Base-by-base conservation (phyloP, 2,113 vertebrate species). In the Haliaeetus leucogaster region DNA sequence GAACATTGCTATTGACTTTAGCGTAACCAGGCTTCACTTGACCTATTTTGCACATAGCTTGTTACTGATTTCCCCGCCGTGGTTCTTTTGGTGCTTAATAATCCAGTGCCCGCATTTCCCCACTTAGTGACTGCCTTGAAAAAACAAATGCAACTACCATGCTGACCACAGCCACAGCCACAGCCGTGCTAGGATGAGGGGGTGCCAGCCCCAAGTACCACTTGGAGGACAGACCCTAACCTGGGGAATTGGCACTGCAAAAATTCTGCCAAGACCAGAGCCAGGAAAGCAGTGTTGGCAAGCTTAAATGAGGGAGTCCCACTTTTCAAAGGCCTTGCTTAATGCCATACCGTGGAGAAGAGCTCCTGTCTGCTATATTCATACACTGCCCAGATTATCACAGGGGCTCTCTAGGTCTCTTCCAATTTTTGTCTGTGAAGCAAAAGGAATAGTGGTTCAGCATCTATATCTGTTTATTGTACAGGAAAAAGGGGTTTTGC, bases 101-200 rank as follows among this genome's bases (percentile, higher is more conserved):
- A 43, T 40, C 15, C 29, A 62, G 40, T 47, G 27, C 4, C 16
- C 58, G 42, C 25, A 62, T n/a, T 34, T 68, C 27, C 18, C 50
- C 42, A 17, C 63, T 42, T 25, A 72, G 34, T 36, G 20, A 72
- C 19, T 0, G 1, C 36, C 25, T 15, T 67, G 42, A 62, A 85
- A 81, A 52, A 47, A 63, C 5, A 1, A 85, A 47, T 15, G 13
- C 45, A 81, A 47, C 16, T 9, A 2, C 30, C 0, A 1, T 34
- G 52, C 22, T 0, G 0, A 50, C 34, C 34, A 25, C 42, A 56
- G 40, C n/a, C 56, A 25, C 42, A 56, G 40, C n/a, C 56, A 53
- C 40, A 72, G 58, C 36, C 8, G 1, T 14, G 21, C 13, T 21
- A 65, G 32, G 72, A 29, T 20, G 26, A 48, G 32, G 11, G 16